Conservation (phyloP, 1,140 invertebrate genomes). For the Littorina saxatilis region DNA sequence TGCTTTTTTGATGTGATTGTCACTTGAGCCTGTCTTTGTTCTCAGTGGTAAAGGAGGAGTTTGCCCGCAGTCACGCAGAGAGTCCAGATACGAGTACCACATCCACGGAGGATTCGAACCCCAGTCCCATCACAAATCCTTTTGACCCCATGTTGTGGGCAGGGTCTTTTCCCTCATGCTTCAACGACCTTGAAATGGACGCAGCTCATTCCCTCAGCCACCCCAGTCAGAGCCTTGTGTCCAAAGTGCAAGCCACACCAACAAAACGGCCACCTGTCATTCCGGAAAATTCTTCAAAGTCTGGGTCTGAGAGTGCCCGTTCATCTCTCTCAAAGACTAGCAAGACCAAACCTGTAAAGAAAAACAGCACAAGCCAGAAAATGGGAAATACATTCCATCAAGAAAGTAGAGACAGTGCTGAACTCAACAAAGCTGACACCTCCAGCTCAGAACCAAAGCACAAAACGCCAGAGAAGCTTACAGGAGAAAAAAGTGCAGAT, state of each 20-base stretch:
- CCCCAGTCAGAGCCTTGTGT: not conserved
- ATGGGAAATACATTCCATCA: no score
- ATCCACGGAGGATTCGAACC: constrained; percentile 2
- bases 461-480: not conserved
- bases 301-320: not conserved
- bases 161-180: constrained; percentile 12
- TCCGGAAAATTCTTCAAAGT: not conserved
- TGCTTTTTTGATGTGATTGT: not conserved
- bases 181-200: constrained; percentile 22
- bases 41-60: constrained; percentile 33
- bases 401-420: constrained; percentile 15
- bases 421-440: no score
- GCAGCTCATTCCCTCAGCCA: constrained; percentile 20
- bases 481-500: not conserved
- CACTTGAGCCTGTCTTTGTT: no score
- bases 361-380: no score
- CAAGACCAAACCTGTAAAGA: no score
- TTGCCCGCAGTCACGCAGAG: constrained; percentile 15
- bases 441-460: not conserved
- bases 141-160: no score
- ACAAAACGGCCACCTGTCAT: not conserved
- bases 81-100: constrained; percentile 17
- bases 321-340: no score
- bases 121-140: no score
- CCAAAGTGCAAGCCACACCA: not conserved